Evolutionary conservation across 2,113 vertebrate genomes (phyloP), one percentile per base, ranked within the genome.

Genomic region (Cygnus buccinator): DNA sequence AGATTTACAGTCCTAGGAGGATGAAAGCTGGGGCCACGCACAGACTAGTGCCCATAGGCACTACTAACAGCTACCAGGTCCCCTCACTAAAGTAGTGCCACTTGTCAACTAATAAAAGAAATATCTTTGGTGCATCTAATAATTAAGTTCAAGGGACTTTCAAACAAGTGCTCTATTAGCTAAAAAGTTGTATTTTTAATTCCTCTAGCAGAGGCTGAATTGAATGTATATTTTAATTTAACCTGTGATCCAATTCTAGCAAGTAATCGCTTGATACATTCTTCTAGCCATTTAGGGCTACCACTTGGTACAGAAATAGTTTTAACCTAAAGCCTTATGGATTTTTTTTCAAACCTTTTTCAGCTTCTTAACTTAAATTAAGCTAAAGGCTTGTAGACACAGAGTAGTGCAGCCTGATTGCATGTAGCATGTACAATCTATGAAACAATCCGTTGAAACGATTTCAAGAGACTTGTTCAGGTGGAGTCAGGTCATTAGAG

Each of bases 181-280:
- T 35, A 31, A 62, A 84, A 91, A 65, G 14, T 2, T 23, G 5
- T 25, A 29, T 12, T 70, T 75, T 71, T 44, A 52, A 78, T 67
- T 90, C 31, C 46, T 74, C 16, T 65, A 87, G 10, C 8, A 78
- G 23, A 71, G 33, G 22, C 37, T 78, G 41, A 87, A 70, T 20
- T 44, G 82, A 81, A 89, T 5, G 19, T 7, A 37, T 13, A 33
- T 82, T 89, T 61, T 87, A 75, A 78, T 90, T 78, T 82, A 74
- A 90, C 37, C 37, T 93, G 39, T 59, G 62, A 87, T 75, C 28
- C 22, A 70, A 41, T 59, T 85, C 54, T 67, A 63, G 19, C 55
- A 85, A 85, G 52, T 21, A 46, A 75, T 75, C 68, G 28, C 20
- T 85, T 85, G 65, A 81, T 63, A 93, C 83, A 77, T 77, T 87